Evolutionary conservation across 2,113 vertebrate genomes (phyloP).

Genomic region (Brachypodius melanocephalos): DNA sequence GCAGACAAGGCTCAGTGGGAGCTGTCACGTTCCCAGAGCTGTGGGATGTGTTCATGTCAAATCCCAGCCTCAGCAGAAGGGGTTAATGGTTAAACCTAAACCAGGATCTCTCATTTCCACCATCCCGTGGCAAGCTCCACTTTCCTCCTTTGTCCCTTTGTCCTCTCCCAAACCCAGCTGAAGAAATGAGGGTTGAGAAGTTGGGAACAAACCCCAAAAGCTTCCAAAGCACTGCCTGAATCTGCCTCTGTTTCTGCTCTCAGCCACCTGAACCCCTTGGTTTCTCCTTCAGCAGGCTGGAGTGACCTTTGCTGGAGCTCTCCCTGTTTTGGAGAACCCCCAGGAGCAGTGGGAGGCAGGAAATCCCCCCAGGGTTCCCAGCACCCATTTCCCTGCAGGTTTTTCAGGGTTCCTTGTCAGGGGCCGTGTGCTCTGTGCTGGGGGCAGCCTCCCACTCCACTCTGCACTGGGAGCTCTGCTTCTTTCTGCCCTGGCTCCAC

Average conservation of each 20-base stretch:
- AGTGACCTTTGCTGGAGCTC: background rate
- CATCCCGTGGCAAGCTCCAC: background rate
- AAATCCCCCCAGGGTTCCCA: slow-evolving; percentile 50
- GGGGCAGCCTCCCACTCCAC: background rate
- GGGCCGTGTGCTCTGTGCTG: background rate
- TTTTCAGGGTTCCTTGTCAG: background rate
- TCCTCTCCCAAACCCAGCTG: background rate
- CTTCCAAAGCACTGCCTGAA: background rate
- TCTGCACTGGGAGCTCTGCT: background rate
- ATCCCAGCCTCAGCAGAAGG: background rate
- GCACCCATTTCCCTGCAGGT: slow-evolving; percentile 16
- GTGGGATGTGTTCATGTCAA: background rate
- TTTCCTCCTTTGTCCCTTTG: background rate
- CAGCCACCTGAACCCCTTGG: background rate
- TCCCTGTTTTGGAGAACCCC: slow-evolving; percentile 7
- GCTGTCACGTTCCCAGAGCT: background rate
- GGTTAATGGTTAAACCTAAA: background rate
- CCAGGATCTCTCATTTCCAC: background rate
- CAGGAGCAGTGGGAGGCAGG: slow-evolving; percentile 26
- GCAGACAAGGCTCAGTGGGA: background rate
- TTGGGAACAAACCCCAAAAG: background rate
- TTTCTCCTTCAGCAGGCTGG: background rate
- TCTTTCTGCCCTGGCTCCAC: background rate
- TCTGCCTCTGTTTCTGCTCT: background rate
- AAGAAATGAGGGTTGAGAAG: background rate